Evolutionary conservation across 2,888 invertebrate species (phyloP), one percentile per base, ranked within the genome.

Genomic region (Xestoiulus laeticollis): DNA sequence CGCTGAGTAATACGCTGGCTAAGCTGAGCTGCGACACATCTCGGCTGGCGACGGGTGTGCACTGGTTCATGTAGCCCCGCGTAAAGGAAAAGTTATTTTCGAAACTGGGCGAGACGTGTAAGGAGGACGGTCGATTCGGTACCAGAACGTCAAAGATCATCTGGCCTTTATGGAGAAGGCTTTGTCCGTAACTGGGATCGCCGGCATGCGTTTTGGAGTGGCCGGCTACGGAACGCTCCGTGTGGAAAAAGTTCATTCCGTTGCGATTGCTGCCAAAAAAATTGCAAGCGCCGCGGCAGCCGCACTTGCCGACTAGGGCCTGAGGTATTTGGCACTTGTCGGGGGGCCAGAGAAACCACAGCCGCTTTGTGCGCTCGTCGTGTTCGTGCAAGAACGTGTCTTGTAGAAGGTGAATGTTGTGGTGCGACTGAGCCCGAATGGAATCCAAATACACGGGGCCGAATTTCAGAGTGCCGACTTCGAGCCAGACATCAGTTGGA

Each of bases 241-340:
- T 97, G 91, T 96, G 96, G 90, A 99, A 96, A 92, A 98, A 98
- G 90, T 95, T 95, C 16, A 94, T 93, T 0, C 98, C 99, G 91
- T 98, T 98, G 91, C 95, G 94, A 92, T 98, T 98, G 87, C 94
- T 95, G 1, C 98, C 99, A 91, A 99, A 99, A 93, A 99, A 99
- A 16, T 94, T 94, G 91, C 98, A 98, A 0, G 98, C 98, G 2
- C 99, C 99, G 44, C 96, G 96, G 92, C 99, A 99, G 0, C 99
- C 99, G 91, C 99, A 99, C 90, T 96, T 96, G 43, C 92, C 92
- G 19, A 87, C 88, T 19, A 89, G 53, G 43, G 89, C 68, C 19
- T 86, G 78, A 26, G 91, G 90, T 91, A 92, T 92, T 16, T 93
- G 90, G 89, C 87, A 89, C 86, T 91, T 92, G 90, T 95, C 95